These are phyloP conservation scores for Leptogaster cylindrica DNA, from an alignment of 2,888 invertebrate genomes.

Conservation along the genomic window DNA sequence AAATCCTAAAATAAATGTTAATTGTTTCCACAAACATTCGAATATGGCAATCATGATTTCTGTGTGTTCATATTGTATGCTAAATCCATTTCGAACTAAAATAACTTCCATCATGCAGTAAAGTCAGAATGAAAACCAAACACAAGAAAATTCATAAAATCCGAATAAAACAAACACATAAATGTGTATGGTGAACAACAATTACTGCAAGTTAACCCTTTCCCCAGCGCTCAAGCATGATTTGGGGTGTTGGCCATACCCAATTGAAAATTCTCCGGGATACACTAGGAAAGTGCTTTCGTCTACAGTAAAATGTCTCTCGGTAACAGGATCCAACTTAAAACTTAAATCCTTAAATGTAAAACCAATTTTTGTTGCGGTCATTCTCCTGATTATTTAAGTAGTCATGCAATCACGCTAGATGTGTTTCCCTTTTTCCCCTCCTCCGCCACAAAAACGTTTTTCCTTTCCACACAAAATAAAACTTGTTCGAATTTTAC, in stretches of 20 bases:
- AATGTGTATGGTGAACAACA: too few species aligned
- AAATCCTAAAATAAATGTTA: too few species aligned
- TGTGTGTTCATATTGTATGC: slow-evolving; percentile 21
- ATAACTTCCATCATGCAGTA: slow-evolving; percentile 27
- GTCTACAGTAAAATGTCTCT: too few species aligned
- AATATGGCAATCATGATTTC: slow-evolving; percentile 24
- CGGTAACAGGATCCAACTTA: background rate
- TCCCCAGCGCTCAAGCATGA: too few species aligned
- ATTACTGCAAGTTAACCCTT: too few species aligned
- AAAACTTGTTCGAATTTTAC: too few species aligned
- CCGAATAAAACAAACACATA: too few species aligned
- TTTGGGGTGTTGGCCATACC: too few species aligned
- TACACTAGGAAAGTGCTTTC: too few species aligned
- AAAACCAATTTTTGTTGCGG: slow-evolving; percentile 22
- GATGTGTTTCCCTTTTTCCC: slow-evolving; percentile 22
- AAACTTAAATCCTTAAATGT: slow-evolving; percentile 27
- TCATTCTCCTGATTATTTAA: slow-evolving; percentile 9
- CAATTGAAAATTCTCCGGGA: too few species aligned
- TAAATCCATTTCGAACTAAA: slow-evolving; percentile 21
- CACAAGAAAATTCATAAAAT: too few species aligned
- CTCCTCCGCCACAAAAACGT: slow-evolving; percentile 14
- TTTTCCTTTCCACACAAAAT: slow-evolving; percentile 17
- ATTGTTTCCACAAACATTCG: background rate
- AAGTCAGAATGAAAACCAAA: slow-evolving; percentile 30
- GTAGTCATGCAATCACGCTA: slow-evolving; percentile 33